Percentiles rank a stretch among this genome's conserved stretches.
Conservation (phyloP, 2,113 vertebrate genomes). For the Xenopus laevis region DNA sequence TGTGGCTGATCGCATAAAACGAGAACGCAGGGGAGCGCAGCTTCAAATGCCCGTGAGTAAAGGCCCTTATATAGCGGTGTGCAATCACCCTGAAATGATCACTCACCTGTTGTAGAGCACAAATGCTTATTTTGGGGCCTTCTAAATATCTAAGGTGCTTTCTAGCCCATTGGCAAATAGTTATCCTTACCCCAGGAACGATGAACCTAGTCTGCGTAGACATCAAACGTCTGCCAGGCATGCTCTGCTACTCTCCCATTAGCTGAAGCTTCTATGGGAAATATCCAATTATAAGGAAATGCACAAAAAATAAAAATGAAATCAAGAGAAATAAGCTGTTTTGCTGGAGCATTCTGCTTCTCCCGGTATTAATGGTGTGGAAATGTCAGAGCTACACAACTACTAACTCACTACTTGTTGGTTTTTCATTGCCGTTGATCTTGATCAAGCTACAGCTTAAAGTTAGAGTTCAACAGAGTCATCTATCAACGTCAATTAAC, state of each 20-base stretch:
- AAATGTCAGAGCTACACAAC: neutral
- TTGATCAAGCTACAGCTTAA: conserved; percentile 50
- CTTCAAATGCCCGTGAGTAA: too few species aligned
- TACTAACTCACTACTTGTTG: conserved; percentile 18
- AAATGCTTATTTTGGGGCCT: too few species aligned
- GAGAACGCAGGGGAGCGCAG: too few species aligned
- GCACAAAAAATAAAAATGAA: neutral
- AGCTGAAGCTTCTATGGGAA: conserved; percentile 34
- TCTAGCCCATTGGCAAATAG: too few species aligned
- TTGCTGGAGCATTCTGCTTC: neutral
- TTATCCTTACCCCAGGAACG: conserved; percentile 70
- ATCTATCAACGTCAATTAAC: conserved; percentile 59
- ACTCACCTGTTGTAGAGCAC: too few species aligned
- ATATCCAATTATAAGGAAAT: neutral
- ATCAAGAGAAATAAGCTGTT: conserved; percentile 5
- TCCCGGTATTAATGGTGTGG: neutral
- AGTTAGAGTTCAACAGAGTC: conserved; percentile 48
- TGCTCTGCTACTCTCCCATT: conserved; percentile 47
- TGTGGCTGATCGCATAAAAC: too few species aligned
- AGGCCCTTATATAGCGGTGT: too few species aligned
- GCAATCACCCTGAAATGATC: too few species aligned
- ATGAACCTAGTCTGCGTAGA: conserved; percentile 63
- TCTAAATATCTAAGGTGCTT: too few species aligned
- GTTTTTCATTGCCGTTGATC: conserved; percentile 46
- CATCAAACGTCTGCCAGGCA: conserved; percentile 70